Evolutionary conservation across 2,888 invertebrate genomes (phyloP).

Genomic region (Brachyopa scutellaris): DNA sequence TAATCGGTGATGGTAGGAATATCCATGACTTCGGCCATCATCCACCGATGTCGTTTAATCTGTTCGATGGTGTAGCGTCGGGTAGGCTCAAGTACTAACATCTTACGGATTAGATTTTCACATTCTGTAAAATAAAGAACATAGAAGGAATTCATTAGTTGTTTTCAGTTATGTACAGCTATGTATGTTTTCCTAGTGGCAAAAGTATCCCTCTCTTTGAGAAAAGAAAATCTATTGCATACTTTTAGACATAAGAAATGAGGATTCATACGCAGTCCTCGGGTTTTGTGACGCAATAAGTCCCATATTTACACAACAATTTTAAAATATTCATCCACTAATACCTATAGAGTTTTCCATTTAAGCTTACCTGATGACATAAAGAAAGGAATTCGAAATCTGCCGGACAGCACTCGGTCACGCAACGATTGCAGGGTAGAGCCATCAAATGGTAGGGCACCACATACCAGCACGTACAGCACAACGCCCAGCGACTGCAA

Average conservation of each 20-base stretch:
- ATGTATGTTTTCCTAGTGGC: too few relatives aligned
- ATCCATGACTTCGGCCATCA: constrained; percentile 86
- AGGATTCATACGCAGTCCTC: too few relatives aligned
- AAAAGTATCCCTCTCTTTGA: too few relatives aligned
- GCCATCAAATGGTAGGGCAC: constrained; percentile 97
- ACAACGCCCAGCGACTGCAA: constrained; percentile 97
- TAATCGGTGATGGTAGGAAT: constrained; percentile 77
- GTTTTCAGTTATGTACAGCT: too few relatives aligned
- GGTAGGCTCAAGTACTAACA: constrained; percentile 95
- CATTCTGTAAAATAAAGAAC: constrained; percentile 88
- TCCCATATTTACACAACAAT: too few relatives aligned
- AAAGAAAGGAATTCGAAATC: constrained; percentile 98
- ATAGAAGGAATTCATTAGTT: too few relatives aligned
- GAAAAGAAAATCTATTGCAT: too few relatives aligned
- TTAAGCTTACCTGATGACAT: constrained; percentile 93
- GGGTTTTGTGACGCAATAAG: too few relatives aligned
- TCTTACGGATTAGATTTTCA: constrained; percentile 96
- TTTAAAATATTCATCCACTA: background rate
- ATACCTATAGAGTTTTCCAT: background rate
- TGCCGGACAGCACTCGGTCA: constrained; percentile 95
- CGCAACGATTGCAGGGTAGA: constrained; percentile 94
- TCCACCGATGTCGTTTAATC: constrained; percentile 97
- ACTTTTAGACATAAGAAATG: too few relatives aligned
- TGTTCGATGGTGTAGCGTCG: constrained; percentile 95
- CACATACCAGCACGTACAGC: constrained; percentile 97